Percentiles rank a stretch among this genome's conserved stretches.
Conservation (phyloP, 2,888 invertebrate genomes). For the Trichogramma evanescens region DNA sequence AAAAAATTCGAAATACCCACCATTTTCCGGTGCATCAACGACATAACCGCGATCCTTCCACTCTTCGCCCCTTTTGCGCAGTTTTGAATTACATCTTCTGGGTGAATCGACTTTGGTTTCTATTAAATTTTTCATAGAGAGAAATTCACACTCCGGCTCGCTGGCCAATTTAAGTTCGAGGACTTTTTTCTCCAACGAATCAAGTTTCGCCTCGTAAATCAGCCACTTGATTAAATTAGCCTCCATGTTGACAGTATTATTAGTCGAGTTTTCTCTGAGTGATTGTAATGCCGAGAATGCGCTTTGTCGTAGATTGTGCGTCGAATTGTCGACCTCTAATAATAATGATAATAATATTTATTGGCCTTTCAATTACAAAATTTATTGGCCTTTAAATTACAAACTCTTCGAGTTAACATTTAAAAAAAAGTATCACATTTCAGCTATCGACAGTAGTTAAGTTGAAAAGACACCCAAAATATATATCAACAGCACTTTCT, state of each 20-base stretch:
- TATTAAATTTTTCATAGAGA: constrained; percentile 21
- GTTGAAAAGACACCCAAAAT: too few species aligned
- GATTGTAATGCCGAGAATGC: too few species aligned
- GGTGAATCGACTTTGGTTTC: constrained; percentile 26
- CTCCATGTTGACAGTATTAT: constrained; percentile 12
- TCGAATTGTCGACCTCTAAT: too few species aligned
- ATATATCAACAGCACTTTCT: too few species aligned
- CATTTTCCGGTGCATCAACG: constrained; percentile 51
- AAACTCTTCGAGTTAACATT: too few species aligned
- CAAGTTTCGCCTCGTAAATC: constrained; percentile 32
- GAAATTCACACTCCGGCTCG: constrained; percentile 29
- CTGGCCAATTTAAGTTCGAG: constrained; percentile 25
- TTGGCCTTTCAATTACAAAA: too few species aligned
- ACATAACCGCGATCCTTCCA: constrained; percentile 53
- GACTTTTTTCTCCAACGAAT: constrained; percentile 25
- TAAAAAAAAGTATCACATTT: too few species aligned
- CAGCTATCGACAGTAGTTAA: too few species aligned
- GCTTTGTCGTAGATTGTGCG: too few species aligned
- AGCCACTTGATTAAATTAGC: constrained; percentile 36
- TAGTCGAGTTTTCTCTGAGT: too few species aligned
- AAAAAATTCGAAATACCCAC: background rate
- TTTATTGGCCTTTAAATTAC: too few species aligned
- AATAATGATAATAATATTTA: too few species aligned
- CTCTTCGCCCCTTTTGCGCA: constrained; percentile 52
- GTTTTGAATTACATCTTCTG: constrained; percentile 49